Evolutionary conservation across 2,113 vertebrate species (phyloP).

Genomic region (Rhinopithecus roxellana): DNA sequence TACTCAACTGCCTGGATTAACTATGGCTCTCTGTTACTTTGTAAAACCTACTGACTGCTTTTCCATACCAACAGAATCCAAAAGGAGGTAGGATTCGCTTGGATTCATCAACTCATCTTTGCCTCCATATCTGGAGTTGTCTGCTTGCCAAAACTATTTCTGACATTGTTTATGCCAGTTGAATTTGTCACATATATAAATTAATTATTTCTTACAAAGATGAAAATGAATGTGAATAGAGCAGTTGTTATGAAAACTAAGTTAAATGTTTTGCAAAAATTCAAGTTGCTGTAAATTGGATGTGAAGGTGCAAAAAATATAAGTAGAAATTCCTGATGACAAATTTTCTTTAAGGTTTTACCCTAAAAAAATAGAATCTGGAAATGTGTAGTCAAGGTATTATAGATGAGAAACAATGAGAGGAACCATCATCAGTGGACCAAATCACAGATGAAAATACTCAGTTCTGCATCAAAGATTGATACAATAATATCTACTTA

Average conservation of each 20-base stretch:
- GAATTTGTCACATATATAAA: neutral
- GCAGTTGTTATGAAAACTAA: neutral
- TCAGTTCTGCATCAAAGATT: neutral
- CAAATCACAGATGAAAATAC: neutral
- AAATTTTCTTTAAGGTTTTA: neutral
- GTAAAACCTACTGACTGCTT: neutral
- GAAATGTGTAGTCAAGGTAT: neutral
- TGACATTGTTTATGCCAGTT: neutral
- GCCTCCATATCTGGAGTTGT: neutral
- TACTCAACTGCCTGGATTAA: neutral
- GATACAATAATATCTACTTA: neutral
- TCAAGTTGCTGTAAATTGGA: neutral
- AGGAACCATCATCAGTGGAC: neutral
- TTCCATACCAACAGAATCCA: neutral
- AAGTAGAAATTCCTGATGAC: neutral
- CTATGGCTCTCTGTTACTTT: neutral
- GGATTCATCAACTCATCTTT: neutral
- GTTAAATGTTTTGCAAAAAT: neutral
- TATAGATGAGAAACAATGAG: neutral
- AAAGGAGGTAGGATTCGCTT: neutral
- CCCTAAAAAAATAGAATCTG: neutral
- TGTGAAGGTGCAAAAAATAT: neutral
- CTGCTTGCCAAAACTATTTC: neutral
- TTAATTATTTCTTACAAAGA: neutral
- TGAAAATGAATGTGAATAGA: neutral